Conservation (phyloP, 37 sponge, comb jelly and placozoan genomes). For the Cliona cf. orientalis region DNA sequence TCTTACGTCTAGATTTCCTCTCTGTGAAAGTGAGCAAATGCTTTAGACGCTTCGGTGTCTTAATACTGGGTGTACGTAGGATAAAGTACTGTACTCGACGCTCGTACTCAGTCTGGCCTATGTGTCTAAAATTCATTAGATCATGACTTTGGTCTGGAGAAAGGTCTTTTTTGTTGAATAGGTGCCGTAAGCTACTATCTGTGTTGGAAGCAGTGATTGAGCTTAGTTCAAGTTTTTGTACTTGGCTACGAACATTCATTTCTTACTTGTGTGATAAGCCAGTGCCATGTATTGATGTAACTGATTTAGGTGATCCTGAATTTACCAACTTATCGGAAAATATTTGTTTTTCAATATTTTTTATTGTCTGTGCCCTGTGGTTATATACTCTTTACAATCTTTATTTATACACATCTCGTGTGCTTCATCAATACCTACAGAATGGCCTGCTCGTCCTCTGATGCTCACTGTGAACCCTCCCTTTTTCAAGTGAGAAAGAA, state of each 20-base stretch:
- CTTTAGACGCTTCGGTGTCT: neutral
- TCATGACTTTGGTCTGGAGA: conserved; percentile 33
- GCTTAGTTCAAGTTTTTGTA: neutral
- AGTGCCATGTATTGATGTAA: neutral
- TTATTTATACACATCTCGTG: too few species aligned
- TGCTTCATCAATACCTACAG: conserved; percentile 51
- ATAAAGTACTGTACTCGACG: neutral
- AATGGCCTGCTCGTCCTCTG: conserved; percentile 12
- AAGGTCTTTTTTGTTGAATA: neutral
- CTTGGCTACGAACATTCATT: neutral
- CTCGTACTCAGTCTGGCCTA: conserved; percentile 6
- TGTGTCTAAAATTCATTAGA: conserved; percentile 5
- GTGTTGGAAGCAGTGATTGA: neutral
- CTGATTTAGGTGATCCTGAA: too few species aligned
- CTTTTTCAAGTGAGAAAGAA: neutral
- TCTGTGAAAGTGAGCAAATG: conserved; percentile 8
- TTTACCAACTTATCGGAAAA: neutral
- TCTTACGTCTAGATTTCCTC: neutral
- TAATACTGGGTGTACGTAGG: neutral
- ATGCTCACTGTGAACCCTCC: conserved; percentile 31
- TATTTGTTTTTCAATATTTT: conserved; percentile 4
- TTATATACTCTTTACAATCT: conserved; percentile 9
- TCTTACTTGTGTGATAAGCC: neutral
- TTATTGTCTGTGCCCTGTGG: conserved; percentile 10
- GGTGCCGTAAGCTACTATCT: neutral